phyloP scores from a whole-genome alignment of 2,113 vertebrate species.

The Passerina amoena region DNA sequence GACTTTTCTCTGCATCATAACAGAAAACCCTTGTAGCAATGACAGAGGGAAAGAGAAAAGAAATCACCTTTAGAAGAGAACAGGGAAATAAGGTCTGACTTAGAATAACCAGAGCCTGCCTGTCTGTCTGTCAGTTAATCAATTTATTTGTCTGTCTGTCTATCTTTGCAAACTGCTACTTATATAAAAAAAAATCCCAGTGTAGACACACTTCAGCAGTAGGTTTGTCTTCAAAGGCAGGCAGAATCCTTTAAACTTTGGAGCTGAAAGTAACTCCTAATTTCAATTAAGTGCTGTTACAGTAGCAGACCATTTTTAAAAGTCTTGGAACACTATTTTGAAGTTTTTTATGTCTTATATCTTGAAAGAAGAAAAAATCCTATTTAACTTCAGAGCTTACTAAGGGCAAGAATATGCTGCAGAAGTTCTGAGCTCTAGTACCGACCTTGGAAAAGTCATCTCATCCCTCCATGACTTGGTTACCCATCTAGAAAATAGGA shows the following conservation, averaged over 20 bases:
- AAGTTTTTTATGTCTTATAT: background rate
- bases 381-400: background rate
- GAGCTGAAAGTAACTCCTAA: background rate
- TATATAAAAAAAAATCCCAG: background rate
- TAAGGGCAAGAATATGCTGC: background rate
- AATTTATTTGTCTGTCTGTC: background rate
- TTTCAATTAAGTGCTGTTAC: slow-evolving; percentile 1
- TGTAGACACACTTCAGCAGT: background rate
- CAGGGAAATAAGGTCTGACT: background rate
- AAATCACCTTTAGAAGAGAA: background rate
- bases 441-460: background rate
- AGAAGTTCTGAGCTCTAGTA: background rate
- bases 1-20: background rate
- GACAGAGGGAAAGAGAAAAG: background rate
- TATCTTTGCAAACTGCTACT: background rate
- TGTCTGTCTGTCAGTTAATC: background rate
- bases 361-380: background rate
- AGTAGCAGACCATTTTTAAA: background rate
- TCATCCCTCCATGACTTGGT: background rate
- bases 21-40: background rate
- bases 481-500: background rate
- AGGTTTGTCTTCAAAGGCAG: background rate
- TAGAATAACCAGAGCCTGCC: background rate
- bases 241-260: background rate
- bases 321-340: background rate